Evolutionary conservation across 2,113 vertebrate species (phyloP).

Genomic region (Epinephelus fuscoguttatus): DNA sequence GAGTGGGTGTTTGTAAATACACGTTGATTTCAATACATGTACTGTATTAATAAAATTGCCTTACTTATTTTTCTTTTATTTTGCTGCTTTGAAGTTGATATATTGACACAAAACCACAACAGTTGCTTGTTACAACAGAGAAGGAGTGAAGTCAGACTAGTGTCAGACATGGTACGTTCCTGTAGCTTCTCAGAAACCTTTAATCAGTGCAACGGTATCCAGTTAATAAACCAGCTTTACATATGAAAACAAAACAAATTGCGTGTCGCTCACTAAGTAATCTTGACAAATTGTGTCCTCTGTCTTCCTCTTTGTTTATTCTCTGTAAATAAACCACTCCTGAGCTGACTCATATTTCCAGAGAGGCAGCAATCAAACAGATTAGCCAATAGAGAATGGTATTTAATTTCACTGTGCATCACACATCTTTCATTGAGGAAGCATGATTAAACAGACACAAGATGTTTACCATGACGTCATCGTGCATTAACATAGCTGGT

Average conservation of each 20-base stretch:
- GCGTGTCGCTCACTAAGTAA: not conserved
- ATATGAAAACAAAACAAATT: not conserved
- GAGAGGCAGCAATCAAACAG: not conserved
- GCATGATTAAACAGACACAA: not conserved
- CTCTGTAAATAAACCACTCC: conserved; percentile 7
- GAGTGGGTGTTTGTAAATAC: too few relatives aligned
- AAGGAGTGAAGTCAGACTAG: not conserved
- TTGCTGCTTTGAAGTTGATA: too few relatives aligned
- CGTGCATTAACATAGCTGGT: not conserved
- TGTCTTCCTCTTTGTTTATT: not conserved
- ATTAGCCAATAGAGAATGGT: not conserved
- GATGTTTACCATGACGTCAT: not conserved
- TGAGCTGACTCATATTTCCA: not conserved
- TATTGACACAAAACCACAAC: too few relatives aligned
- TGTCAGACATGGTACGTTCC: not conserved
- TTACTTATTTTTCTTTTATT: too few relatives aligned
- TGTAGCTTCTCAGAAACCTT: not conserved
- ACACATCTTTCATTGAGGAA: too few relatives aligned
- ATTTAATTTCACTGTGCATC: not conserved
- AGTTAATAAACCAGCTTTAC: too few relatives aligned
- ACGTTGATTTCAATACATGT: too few relatives aligned
- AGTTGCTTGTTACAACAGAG: not conserved
- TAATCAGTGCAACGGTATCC: not conserved
- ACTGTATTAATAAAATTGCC: too few relatives aligned
- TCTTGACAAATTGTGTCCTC: not conserved